Percentiles rank a stretch among this genome's conserved stretches.
Evolutionary conservation across 2,113 vertebrate species (phyloP).

Genomic region (Tragelaphus scriptus): DNA sequence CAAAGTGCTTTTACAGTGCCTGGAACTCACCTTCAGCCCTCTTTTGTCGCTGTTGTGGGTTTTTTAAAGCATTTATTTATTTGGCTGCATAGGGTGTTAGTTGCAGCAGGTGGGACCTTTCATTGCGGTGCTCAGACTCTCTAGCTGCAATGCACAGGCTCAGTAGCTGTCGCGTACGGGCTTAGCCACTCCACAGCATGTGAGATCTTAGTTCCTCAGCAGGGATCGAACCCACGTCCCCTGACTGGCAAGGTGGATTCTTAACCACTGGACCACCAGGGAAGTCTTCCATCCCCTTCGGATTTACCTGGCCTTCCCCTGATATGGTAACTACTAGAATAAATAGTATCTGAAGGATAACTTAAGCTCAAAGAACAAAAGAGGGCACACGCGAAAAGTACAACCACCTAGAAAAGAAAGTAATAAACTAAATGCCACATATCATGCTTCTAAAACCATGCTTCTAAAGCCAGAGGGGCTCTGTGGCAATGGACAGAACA

Average conservation of each 20-base stretch:
- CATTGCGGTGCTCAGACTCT: background rate
- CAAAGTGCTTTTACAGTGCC: background rate
- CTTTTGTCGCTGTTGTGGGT: background rate
- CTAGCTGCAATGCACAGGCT: background rate
- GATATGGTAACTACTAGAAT: background rate
- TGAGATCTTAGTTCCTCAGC: background rate
- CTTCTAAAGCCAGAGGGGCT: background rate
- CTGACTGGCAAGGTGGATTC: background rate
- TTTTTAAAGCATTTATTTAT: background rate
- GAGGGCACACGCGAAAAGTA: background rate
- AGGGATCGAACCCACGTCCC: background rate
- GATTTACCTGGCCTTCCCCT: background rate
- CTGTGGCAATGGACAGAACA: background rate
- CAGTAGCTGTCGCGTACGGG: fast-evolving
- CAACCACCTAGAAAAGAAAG: background rate
- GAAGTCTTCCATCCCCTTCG: background rate
- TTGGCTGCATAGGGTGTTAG: background rate
- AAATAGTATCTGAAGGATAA: background rate
- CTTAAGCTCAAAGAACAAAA: background rate
- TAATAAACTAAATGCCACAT: background rate
- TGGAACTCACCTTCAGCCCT: background rate
- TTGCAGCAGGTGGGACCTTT: background rate
- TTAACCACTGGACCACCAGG: background rate
- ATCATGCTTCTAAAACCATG: background rate
- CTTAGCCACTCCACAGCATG: background rate